Base-by-base conservation (phyloP, 1,140 invertebrate species). In the Pomacea maculata region DNA sequence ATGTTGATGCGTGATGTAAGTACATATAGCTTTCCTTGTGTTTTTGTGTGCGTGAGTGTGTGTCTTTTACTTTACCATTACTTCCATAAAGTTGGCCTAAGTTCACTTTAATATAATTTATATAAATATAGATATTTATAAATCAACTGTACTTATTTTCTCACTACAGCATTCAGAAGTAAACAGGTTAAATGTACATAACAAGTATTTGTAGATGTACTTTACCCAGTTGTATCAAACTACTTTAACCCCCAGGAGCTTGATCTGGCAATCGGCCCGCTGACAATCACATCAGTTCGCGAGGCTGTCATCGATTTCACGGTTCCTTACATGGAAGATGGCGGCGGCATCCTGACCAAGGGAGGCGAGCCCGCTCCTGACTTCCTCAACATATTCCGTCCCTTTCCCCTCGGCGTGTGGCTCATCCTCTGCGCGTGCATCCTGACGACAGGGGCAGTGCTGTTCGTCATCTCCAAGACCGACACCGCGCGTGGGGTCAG, bases 1-100 rank as follows among this genome's bases (percentile, higher is more conserved):
- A 88, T 89, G 88, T 86, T 91, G 14, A 82, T 85, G 29, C 80
- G 86, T 80, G 85, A 88, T 79, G 90, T 92, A 82, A 83, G 86
- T 80, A 17, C 34, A 6, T 45, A 4, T 45, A 45, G 1, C 34
- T 0, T 45, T 45, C 1, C 34, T 45, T 45, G 34, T 6, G 34
- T 45, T 45, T 45, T 2, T 45, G 34, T 45, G 34, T 45, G 3
- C 1, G 3, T 45, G 34, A 4, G 34, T 45, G 34, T 45, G 34
- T 45, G 34, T 45, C 5, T 45, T 2, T 45, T 45, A 45, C 34
- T 45, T 1, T 2, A 45, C 34, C 34, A 45, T 4, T 45, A 45
- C 6, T 45, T 45, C 34, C 34, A 45, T 6, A 2, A 45, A 45
- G 2, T 45, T 6, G 3, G 6, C 34, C 34, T 6, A 6, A 45